Evolutionary conservation across 2,113 vertebrate species (phyloP), one percentile per base, ranked within the genome.

Genomic region (Elaphurus davidianus): DNA sequence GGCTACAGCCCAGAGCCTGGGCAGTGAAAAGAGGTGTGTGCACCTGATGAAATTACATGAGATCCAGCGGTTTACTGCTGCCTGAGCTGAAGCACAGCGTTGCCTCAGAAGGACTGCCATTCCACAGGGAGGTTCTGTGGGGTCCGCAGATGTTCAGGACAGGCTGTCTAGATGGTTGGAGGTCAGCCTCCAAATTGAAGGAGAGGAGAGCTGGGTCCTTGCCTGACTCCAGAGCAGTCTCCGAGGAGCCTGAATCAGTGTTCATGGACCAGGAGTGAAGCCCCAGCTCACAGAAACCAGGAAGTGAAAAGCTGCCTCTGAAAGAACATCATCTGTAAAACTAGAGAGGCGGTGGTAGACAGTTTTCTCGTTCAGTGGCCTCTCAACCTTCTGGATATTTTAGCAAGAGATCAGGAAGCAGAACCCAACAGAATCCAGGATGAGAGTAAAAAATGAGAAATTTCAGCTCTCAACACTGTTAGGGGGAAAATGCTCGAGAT

Each of bases 61-160:
- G 50, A 57, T 7, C 19, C 64, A 23, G 1, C 5, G 0, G 0
- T n/a, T 43, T 36, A 55, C n/a, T 14, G 40, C 27, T 3, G 30
- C 8, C 0, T 6, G 0, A 12, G 47, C 17, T 0, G 14, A 52
- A 27, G 9, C 28, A 7, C 40, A 14, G 0, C 0, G 0, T 9
- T 57, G 71, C 17, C 71, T 30, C 2, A 36, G 3, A 36, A n/a
- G 59, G 33, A 71, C 12, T 1, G 52, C 59, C 45, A 0, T 54
- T 12, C 28, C 14, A 0, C 0, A 5, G 8, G 4, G 11, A 4
- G 17, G 8, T 7, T n/a, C 82, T 7, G 27, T 4, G 11, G n/a
- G 5, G 16, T 36, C 30, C 0, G 0, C 2, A 2, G 36, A 16
- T 13, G 4, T 11, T 17, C 12, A 0, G 6, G 27, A 8, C 1